phyloP scores from a whole-genome alignment of 2,113 vertebrate species.

The Chaetorhynchus papuensis region DNA sequence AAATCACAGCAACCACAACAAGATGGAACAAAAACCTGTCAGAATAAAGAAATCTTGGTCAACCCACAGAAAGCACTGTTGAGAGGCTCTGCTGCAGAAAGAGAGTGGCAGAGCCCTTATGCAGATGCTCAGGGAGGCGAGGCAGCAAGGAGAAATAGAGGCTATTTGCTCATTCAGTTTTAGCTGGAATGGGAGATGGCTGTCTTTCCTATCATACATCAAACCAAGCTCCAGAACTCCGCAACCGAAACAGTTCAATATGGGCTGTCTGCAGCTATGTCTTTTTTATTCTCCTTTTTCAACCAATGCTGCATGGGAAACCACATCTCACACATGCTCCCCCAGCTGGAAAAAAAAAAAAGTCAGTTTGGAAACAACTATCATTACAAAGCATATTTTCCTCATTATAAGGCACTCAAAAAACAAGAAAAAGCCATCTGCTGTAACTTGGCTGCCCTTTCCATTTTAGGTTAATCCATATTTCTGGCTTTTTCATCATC shows the following conservation, averaged over 20 bases:
- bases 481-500: conserved; percentile 34
- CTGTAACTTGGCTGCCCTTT: conserved; percentile 59
- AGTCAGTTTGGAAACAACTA: conserved; percentile 19
- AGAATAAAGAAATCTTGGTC: background rate
- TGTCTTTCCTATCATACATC: background rate
- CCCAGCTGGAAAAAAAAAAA: background rate
- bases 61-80: background rate
- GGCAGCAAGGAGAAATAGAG: background rate
- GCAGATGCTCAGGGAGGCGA: background rate
- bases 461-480: conserved; percentile 27
- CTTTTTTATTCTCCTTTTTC: conserved; percentile 19
- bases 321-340: background rate
- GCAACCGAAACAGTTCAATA: conserved; percentile 23
- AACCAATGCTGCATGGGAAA: background rate
- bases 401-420: conserved; percentile 47
- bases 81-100: background rate
- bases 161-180: background rate
- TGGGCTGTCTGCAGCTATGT: conserved; percentile 14
- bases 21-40: conserved; percentile 4
- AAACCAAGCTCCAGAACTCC: background rate
- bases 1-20: background rate
- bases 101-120: background rate
- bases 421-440: conserved; percentile 55
- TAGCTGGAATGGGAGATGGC: background rate
- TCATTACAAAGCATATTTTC: conserved; percentile 49